Evolutionary conservation across 1,140 invertebrate genomes (phyloP).

Genomic region (Neotoxoptera formosana): DNA sequence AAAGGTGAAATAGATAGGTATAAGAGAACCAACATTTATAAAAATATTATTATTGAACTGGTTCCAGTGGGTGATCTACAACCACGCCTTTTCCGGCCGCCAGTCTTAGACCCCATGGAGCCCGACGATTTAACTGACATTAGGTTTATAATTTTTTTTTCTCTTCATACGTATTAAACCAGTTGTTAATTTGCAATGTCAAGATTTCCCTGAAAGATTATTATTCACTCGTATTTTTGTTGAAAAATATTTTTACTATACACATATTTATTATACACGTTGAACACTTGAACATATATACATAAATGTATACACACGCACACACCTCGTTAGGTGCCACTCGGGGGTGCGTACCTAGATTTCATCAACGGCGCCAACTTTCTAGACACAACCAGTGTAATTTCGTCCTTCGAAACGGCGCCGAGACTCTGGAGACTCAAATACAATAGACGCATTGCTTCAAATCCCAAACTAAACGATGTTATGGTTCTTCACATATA

Average conservation of each 20-base stretch:
- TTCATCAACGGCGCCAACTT: not conserved
- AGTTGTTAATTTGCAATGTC: conserved; percentile 29
- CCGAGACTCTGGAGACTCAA: not conserved
- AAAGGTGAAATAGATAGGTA: not conserved
- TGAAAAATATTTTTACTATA: conserved; percentile 4
- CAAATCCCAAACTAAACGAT: not conserved
- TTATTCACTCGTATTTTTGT: not conserved
- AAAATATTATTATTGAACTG: conserved; percentile 55
- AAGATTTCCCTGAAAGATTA: conserved; percentile 4
- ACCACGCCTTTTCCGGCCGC: conserved; percentile 55
- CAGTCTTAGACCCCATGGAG: conserved; percentile 51
- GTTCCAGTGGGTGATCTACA: conserved; percentile 57
- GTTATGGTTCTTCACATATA: not conserved
- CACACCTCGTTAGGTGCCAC: no score
- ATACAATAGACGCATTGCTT: conserved; percentile 13
- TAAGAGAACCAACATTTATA: conserved; percentile 38
- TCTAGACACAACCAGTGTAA: not conserved
- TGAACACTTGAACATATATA: not conserved
- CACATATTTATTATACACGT: not conserved
- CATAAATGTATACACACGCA: not conserved
- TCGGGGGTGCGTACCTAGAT: not conserved
- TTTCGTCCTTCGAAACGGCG: conserved; percentile 38
- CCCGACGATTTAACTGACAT: conserved; percentile 29
- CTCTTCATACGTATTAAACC: not conserved
- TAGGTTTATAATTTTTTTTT: not conserved